These are phyloP conservation scores for Notolepis coatsorum DNA, from an alignment of 2,797 vertebrate species.

Conservation along the genomic window DNA sequence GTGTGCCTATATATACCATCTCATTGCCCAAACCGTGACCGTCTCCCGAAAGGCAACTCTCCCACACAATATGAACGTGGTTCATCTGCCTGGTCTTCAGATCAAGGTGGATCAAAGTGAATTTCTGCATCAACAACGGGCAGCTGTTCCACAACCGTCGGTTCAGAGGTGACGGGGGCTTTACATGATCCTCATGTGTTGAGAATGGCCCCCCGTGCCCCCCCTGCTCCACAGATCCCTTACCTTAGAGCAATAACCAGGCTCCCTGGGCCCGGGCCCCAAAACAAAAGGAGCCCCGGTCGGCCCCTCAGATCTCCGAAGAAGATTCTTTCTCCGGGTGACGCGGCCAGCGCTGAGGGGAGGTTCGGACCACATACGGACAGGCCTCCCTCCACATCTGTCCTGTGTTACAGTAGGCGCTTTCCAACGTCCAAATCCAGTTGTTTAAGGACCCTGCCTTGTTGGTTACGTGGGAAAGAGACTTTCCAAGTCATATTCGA, in stretches of 20 bases:
- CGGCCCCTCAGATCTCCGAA: constrained; percentile 61
- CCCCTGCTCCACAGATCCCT: constrained; percentile 58
- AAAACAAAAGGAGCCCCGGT: constrained; percentile 33
- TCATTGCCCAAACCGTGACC: neutral
- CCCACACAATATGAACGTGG: constrained; percentile 21
- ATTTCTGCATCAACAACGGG: constrained; percentile 67
- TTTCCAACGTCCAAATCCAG: constrained; percentile 63
- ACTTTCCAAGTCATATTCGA: constrained; percentile 38
- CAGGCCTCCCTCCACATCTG: constrained; percentile 72
- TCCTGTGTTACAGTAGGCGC: constrained; percentile 70
- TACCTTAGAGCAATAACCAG: constrained; percentile 78
- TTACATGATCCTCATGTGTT: constrained; percentile 78
- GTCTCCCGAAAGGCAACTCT: constrained; percentile 39
- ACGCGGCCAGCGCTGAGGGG: constrained; percentile 39
- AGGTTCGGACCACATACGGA: constrained; percentile 59
- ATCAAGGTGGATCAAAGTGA: constrained; percentile 78
- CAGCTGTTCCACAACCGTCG: constrained; percentile 74
- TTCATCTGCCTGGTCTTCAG: constrained; percentile 48
- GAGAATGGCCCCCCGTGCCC: constrained; percentile 49
- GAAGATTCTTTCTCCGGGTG: constrained; percentile 57
- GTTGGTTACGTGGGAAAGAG: constrained; percentile 47
- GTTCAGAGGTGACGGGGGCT: constrained; percentile 75
- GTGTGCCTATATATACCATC: too few species aligned
- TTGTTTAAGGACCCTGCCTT: constrained; percentile 68
- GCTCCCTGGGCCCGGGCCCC: constrained; percentile 48